These are phyloP conservation scores for Saguinus midas DNA, from an alignment of 2,113 vertebrate genomes.

Conservation along the genomic window DNA sequence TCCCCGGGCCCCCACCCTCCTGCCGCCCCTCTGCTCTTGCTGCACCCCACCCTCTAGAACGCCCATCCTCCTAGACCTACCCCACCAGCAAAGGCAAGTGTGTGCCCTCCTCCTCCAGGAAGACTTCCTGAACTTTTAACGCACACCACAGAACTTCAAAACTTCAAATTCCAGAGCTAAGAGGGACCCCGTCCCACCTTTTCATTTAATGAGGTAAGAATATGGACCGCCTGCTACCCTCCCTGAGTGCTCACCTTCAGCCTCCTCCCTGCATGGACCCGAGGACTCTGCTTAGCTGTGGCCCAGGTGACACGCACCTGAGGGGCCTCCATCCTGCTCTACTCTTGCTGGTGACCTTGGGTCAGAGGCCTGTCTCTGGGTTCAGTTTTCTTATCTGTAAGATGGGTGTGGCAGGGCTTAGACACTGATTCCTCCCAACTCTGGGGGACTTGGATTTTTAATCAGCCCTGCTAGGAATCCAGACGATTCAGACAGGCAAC, in stretches of 20 bases:
- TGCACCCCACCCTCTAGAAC: background rate
- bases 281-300: background rate
- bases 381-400: background rate
- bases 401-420: rapidly evolving
- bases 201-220: background rate
- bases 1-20: background rate
- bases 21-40: background rate
- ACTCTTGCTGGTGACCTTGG: rapidly evolving
- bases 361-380: background rate
- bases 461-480: background rate
- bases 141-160: background rate
- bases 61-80: rapidly evolving
- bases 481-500: rapidly evolving
- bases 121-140: background rate
- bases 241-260: background rate
- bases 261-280: background rate
- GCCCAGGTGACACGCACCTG: rapidly evolving
- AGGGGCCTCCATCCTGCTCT: background rate
- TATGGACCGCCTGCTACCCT: too few relatives aligned
- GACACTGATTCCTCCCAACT: background rate
- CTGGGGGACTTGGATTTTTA: too few relatives aligned
- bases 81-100: background rate
- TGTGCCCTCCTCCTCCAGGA: background rate
- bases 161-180: rapidly evolving
- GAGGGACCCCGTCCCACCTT: rapidly evolving